Percentiles rank a stretch among this genome's conserved stretches.
These are phyloP conservation scores for Syrmaticus mikado DNA, from an alignment of 2,113 vertebrate species.

Conservation along the genomic window DNA sequence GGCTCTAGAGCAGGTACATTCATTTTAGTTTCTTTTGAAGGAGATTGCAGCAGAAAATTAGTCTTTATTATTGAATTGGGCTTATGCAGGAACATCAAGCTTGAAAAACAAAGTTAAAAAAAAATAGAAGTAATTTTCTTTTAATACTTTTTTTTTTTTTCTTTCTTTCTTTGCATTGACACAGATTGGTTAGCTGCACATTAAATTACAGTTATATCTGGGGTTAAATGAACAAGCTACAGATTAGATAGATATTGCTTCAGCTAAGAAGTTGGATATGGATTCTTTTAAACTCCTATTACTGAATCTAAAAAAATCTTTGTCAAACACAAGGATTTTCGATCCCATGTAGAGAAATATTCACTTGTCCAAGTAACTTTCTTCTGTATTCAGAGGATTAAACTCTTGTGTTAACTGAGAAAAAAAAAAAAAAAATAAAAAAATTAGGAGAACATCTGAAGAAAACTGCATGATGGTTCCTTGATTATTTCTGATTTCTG, in stretches of 20 bases:
- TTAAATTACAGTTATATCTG: background rate
- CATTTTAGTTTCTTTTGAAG: conserved; percentile 32
- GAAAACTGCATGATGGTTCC: background rate
- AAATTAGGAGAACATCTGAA: background rate
- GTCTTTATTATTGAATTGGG: conserved; percentile 6
- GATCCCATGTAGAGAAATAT: background rate
- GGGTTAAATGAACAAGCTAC: background rate
- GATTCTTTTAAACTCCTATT: background rate
- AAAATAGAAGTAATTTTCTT: background rate
- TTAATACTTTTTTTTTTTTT: background rate
- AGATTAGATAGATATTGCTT: background rate
- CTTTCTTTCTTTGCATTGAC: background rate
- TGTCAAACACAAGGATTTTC: background rate
- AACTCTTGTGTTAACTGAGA: background rate
- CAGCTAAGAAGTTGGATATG: background rate
- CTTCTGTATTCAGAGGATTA: background rate
- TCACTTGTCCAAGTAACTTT: background rate
- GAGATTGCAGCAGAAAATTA: conserved; percentile 33
- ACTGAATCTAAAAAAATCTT: background rate
- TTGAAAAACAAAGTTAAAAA: conserved; percentile 23
- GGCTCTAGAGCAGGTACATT: conserved; percentile 22
- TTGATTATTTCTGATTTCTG: background rate
- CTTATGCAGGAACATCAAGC: conserved; percentile 13
- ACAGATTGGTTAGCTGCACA: background rate
- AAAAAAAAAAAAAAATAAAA: background rate